A percentile compares a stretch with the other conserved stretches of the same genome.
phyloP scores from a whole-genome alignment of 2,113 vertebrate species.

The Saccopteryx leptura region DNA sequence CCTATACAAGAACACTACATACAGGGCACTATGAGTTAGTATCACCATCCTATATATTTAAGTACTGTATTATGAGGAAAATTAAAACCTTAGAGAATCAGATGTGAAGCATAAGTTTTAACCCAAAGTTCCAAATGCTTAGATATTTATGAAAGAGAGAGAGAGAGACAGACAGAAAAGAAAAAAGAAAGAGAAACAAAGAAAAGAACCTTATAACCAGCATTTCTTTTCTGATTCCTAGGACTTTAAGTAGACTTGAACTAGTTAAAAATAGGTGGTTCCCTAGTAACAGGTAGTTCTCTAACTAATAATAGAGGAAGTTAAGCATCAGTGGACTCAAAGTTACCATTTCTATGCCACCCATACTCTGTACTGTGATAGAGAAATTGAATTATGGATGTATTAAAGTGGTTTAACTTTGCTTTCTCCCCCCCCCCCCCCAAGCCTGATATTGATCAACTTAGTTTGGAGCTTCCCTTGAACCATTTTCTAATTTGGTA shows the following conservation, averaged over 20 bases:
- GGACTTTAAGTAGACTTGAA: conserved; percentile 11
- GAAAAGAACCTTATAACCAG: not conserved
- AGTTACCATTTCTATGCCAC: not conserved
- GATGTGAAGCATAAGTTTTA: conserved; percentile 25
- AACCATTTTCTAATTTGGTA: not conserved
- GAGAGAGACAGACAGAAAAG: not conserved
- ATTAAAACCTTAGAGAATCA: not conserved
- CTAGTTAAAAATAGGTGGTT: conserved; percentile 27
- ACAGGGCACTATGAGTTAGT: not conserved
- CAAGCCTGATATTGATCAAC: not conserved
- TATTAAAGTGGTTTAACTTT: not conserved
- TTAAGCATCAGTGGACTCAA: not conserved
- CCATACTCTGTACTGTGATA: not conserved
- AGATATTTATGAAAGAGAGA: conserved; percentile 50
- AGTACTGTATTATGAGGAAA: not conserved
- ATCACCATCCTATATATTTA: conserved; percentile 4
- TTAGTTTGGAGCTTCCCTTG: conserved; percentile 10
- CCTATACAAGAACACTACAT: not conserved
- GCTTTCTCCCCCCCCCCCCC: not conserved
- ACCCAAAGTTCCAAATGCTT: not conserved
- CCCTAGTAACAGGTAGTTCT: conserved; percentile 33
- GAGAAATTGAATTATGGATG: conserved; percentile 28
- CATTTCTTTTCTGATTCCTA: conserved; percentile 31
- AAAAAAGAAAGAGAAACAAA: not conserved
- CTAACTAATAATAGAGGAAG: conserved; percentile 31